Evolutionary conservation across 2,888 invertebrate genomes (phyloP).

Genomic region (Dryobotodes eremita): DNA sequence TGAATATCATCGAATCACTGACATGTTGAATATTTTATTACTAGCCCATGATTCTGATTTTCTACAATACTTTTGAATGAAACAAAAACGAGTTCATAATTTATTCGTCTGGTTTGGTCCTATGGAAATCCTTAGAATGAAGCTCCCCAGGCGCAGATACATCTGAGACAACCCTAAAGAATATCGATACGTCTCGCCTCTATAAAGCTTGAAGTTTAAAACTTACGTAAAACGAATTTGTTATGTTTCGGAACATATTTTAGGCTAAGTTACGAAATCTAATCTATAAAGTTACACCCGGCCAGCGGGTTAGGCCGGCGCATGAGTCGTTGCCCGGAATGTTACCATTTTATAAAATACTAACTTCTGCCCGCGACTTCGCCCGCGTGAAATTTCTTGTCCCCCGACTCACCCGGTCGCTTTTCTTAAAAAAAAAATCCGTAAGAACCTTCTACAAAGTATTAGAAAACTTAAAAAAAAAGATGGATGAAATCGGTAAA

Average conservation of each 20-base stretch:
- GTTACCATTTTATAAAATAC: too few species aligned
- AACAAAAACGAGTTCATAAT: neutral
- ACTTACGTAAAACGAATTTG: slow-evolving; percentile 29
- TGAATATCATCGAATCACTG: slow-evolving; percentile 25
- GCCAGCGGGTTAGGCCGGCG: too few species aligned
- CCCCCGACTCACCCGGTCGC: too few species aligned
- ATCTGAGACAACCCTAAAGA: slow-evolving; percentile 33
- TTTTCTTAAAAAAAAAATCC: too few species aligned
- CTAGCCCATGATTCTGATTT: slow-evolving; percentile 6
- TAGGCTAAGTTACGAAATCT: neutral
- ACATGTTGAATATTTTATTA: slow-evolving; percentile 5
- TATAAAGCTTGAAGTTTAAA: slow-evolving; percentile 33
- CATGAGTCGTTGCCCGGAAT: too few species aligned
- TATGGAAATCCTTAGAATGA: neutral
- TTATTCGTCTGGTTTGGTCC: neutral
- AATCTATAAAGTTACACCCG: too few species aligned
- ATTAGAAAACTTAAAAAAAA: too few species aligned
- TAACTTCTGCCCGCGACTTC: too few species aligned
- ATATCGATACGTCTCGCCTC: slow-evolving; percentile 42
- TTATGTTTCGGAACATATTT: neutral
- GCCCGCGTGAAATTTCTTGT: too few species aligned
- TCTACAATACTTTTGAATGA: slow-evolving; percentile 1
- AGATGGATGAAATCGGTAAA: too few species aligned
- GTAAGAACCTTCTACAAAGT: too few species aligned
- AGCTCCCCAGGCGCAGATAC: neutral